phyloP scores from a whole-genome alignment of 2,797 vertebrate species.

The Halcyon smyrnensis region DNA sequence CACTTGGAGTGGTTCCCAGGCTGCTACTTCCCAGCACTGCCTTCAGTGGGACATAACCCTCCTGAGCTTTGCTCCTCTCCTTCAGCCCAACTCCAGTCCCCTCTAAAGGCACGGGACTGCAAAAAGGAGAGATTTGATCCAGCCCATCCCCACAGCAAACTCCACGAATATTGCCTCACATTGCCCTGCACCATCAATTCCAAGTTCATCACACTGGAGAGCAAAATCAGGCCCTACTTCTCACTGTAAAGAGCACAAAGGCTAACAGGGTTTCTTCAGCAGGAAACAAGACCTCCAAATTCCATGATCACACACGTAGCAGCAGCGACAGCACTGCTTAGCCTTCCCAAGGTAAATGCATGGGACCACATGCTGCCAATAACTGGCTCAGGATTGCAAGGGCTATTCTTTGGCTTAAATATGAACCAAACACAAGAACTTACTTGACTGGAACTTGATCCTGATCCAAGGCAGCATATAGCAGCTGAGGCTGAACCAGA shows the following conservation, averaged over 20 bases:
- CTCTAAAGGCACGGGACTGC: rapidly evolving
- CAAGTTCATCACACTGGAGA: neutral
- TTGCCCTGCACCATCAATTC: neutral
- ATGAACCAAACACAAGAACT: neutral
- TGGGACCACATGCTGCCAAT: rapidly evolving
- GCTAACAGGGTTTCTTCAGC: neutral
- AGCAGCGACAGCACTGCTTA: neutral
- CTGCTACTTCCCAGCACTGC: neutral
- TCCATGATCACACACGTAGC: rapidly evolving
- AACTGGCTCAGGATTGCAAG: neutral
- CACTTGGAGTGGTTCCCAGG: neutral
- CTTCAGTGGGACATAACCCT: neutral
- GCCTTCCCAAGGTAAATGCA: neutral
- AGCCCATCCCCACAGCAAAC: neutral
- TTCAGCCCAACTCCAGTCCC: neutral
- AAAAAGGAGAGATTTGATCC: neutral
- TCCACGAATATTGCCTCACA: neutral
- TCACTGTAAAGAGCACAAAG: rapidly evolving
- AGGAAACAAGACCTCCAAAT: neutral
- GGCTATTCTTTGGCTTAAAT: neutral
- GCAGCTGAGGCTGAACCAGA: rapidly evolving
- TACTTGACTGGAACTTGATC: neutral
- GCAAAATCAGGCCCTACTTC: neutral
- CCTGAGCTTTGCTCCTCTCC: neutral
- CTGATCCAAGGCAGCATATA: rapidly evolving